Conservation (phyloP, 2,797 vertebrate genomes). For the Odontamblyopus lacepedii region DNA sequence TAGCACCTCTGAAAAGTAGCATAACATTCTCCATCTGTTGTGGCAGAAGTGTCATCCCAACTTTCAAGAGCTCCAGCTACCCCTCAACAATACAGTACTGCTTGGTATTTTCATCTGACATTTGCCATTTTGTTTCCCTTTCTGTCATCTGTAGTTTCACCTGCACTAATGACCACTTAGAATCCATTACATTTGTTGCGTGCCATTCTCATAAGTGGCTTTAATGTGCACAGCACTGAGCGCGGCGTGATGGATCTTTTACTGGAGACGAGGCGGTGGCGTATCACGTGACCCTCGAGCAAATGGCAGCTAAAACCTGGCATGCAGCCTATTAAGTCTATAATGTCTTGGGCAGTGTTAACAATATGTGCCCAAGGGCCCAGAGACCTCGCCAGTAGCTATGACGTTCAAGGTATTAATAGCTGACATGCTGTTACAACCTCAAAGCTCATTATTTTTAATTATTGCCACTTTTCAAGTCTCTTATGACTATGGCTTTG, state of each 20-base stretch:
- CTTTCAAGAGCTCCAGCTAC: not conserved
- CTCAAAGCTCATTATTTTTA: conserved; percentile 21
- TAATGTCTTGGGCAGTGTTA: not conserved
- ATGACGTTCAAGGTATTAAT: conserved; percentile 11
- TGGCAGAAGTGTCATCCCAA: conserved; percentile 23
- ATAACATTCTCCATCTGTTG: conserved; percentile 3
- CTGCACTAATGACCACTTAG: conserved; percentile 67
- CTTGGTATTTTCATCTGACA: not conserved
- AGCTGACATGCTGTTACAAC: conserved; percentile 10
- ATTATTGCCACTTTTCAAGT: conserved; percentile 15
- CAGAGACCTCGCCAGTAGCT: conserved; percentile 1
- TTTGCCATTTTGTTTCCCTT: conserved; percentile 32
- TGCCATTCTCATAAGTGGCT: conserved; percentile 51
- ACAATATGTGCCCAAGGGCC: not conserved
- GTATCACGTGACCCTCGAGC: conserved; percentile 15
- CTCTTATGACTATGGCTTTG: not conserved
- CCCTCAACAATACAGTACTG: not conserved
- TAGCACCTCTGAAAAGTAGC: conserved; percentile 8
- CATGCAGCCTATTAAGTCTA: not conserved
- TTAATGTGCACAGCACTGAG: conserved; percentile 42
- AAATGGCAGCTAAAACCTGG: conserved; percentile 21
- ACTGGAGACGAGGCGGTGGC: conserved; percentile 11
- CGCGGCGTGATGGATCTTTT: conserved; percentile 20
- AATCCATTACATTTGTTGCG: conserved; percentile 57
- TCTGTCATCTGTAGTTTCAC: conserved; percentile 52